Evolutionary conservation across 2,797 vertebrate genomes (phyloP).

Genomic region (Rhabdophis nuchalis): DNA sequence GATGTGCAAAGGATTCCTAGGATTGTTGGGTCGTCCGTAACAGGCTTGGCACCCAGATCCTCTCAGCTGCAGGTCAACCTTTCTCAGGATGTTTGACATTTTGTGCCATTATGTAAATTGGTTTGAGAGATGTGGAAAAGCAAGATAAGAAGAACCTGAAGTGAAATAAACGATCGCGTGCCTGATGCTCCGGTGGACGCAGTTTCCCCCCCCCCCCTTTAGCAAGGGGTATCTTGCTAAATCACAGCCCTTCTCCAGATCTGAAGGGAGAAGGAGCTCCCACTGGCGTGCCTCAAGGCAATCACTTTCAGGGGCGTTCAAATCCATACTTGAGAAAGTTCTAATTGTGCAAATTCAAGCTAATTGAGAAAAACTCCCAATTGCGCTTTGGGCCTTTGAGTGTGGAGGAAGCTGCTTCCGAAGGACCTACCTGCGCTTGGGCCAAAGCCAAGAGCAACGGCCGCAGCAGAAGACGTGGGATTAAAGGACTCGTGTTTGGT

Average conservation of each 20-base stretch:
- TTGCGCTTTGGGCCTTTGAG: not conserved
- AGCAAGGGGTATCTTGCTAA: not conserved
- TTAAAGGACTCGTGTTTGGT: not conserved
- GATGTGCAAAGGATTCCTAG: not conserved
- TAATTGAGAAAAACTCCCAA: not conserved
- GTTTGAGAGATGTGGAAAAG: conserved; percentile 5
- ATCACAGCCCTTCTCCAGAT: not conserved
- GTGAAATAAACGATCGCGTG: not conserved
- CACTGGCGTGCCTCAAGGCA: not conserved
- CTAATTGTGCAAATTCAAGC: not conserved
- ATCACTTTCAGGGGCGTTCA: not conserved
- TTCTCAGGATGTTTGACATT: conserved; percentile 18
- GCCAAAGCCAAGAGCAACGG: not conserved
- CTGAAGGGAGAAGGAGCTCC: not conserved
- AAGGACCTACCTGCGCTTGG: not conserved
- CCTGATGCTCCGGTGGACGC: not conserved
- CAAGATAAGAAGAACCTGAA: not conserved
- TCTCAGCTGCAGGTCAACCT: not conserved
- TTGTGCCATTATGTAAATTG: not conserved
- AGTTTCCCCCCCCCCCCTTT: not conserved
- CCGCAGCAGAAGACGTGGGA: not conserved
- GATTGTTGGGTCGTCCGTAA: not conserved
- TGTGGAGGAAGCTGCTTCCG: not conserved
- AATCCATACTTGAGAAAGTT: not conserved
- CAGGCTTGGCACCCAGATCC: not conserved